Base-by-base conservation (phyloP, 2,113 vertebrate species). In the Phrynosoma platyrhinos region DNA sequence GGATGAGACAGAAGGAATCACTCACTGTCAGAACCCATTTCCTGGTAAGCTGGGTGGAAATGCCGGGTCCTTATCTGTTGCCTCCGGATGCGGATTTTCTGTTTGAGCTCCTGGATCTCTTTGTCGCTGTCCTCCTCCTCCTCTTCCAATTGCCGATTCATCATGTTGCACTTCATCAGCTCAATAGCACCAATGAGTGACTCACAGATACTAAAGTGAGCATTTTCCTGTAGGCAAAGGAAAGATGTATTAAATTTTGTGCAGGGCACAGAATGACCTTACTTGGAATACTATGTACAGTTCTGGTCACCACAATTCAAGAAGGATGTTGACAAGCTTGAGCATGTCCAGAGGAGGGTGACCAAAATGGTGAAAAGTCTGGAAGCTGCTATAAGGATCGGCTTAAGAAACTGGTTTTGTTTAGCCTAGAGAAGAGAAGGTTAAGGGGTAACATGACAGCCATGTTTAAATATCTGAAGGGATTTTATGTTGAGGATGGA, bases 191-290 rank as follows among this genome's bases (percentile, higher is more conserved):
- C 98, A 0, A 99, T 99, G 13, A 99, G 96, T 0, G 99, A 99
- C 95, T 99, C 99, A 0, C 98, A 99, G 94, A 99, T 99, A 93
- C 98, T 99, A 93, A 99, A 99, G 95, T 99, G 99, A 80, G 99
- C 99, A 0, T 99, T 99, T 89, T 99, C 99, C 99, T 99, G 94
- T 23, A 14, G 85, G 40, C 69, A 81, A 72, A n/a, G 86, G 55
- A 69, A n/a, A 20, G n/a, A 20, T 5, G 52, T 30, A 2, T 36
- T 55, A 16, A 55, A 66, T 10, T 32, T 21, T 23, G 5, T 27
- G 13, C 53, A 76, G 77, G 32, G 69, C 25, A 1, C 25, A 23
- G 30, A 9, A 52, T 30, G 13, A 14, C 47, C 47, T 47, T 7
- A 47, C 5, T 7, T 47, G 47, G 47, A 47, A 47, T 47, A 47